Evolutionary conservation across 92 coral and sea anemone genomes (phyloP).

Genomic region (Meandrina meandrites): DNA sequence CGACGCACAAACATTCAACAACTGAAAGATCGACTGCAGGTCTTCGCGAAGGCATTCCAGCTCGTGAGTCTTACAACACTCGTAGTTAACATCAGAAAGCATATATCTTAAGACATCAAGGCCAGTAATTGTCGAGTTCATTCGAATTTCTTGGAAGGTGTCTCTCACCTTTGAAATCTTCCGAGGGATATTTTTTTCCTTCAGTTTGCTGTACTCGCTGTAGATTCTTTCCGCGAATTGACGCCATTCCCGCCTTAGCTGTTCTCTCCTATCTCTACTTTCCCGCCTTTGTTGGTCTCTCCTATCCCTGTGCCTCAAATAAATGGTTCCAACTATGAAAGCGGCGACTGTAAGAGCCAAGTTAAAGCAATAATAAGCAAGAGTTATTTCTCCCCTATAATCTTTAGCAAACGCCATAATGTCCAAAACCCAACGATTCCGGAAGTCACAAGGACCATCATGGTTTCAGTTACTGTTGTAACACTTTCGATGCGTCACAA

Average conservation of each 20-base stretch:
- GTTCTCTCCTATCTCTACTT: conserved; percentile 1
- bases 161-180: conserved; percentile 3
- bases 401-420: conserved; percentile 16
- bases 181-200: background rate
- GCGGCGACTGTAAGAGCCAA: background rate
- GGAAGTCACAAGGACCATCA: too few relatives aligned
- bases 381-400: conserved; percentile 7
- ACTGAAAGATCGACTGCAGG: background rate
- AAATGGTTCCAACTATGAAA: conserved; percentile 13
- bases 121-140: conserved; percentile 1
- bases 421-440: too few relatives aligned
- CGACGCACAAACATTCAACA: conserved; percentile 9
- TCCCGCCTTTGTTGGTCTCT: conserved; percentile 8
- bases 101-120: conserved; percentile 29
- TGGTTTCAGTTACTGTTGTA: too few relatives aligned
- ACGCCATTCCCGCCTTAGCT: conserved; percentile 26
- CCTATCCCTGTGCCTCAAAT: background rate
- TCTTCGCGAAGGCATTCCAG: conserved; percentile 19
- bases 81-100: background rate
- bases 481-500: too few relatives aligned
- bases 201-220: conserved; percentile 19
- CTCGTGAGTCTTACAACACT: background rate
- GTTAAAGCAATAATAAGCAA: conserved; percentile 4
- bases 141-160: background rate
- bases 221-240: conserved; percentile 31